These are phyloP conservation scores for Dendrocincla tyrannina DNA, from an alignment of 2,797 vertebrate genomes.

Conservation along the genomic window DNA sequence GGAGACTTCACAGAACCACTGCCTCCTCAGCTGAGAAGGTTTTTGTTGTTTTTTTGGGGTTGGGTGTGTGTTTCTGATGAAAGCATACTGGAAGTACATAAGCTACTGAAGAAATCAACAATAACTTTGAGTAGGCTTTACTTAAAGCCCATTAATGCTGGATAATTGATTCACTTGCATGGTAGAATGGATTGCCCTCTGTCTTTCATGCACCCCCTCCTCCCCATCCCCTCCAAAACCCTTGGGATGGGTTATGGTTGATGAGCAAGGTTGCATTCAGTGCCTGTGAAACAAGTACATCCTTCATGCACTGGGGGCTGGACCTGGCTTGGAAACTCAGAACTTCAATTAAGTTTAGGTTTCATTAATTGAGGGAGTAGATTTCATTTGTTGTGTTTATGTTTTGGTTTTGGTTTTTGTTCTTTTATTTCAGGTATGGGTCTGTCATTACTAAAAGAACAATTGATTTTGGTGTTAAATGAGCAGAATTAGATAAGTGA, in stretches of 20 bases:
- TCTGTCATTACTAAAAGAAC: background rate
- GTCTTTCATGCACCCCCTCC: background rate
- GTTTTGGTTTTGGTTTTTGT: background rate
- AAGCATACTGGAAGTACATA: background rate
- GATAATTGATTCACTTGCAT: background rate
- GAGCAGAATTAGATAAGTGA: background rate
- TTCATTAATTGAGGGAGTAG: background rate
- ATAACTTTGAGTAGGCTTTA: background rate
- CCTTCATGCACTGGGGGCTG: background rate
- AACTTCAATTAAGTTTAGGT: background rate
- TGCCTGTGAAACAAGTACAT: background rate
- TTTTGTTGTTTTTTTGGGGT: background rate
- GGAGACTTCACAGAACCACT: background rate
- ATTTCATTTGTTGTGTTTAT: background rate
- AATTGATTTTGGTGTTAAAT: background rate
- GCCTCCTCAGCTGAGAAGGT: background rate
- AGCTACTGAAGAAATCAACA: background rate
- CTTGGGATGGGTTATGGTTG: background rate
- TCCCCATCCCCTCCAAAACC: background rate
- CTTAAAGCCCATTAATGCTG: background rate
- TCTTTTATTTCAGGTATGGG: background rate
- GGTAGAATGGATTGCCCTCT: background rate
- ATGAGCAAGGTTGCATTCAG: background rate
- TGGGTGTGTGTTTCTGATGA: background rate
- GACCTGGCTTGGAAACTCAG: background rate